phyloP scores from a whole-genome alignment of 2,113 vertebrate species.

The Oxygymnocypris stewartii region DNA sequence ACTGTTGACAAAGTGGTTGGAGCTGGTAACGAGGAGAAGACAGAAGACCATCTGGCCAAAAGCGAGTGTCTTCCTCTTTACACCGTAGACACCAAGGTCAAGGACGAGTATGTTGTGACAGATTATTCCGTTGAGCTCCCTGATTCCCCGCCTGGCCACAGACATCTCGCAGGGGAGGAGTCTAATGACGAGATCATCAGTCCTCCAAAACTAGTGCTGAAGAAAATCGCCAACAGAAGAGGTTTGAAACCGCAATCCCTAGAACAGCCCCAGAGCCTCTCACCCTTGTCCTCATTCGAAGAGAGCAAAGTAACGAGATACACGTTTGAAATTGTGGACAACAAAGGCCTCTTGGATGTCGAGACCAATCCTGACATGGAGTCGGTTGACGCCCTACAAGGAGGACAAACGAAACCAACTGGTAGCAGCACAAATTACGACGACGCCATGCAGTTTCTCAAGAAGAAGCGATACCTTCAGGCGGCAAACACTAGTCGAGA shows the following conservation, averaged over 20 bases:
- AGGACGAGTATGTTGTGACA: constrained; percentile 92
- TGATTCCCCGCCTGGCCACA: constrained; percentile 77
- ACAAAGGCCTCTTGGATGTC: constrained; percentile 87
- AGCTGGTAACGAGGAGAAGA: constrained; percentile 76
- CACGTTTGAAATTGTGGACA: constrained; percentile 94
- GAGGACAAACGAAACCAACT: constrained; percentile 86
- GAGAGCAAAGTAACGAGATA: constrained; percentile 92
- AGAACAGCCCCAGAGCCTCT: constrained; percentile 83
- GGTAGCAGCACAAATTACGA: constrained; percentile 95
- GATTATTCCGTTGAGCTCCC: constrained; percentile 92
- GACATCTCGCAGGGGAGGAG: constrained; percentile 78
- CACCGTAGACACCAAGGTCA: constrained; percentile 89
- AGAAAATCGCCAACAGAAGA: constrained; percentile 90
- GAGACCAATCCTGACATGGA: constrained; percentile 87
- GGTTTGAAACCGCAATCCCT: constrained; percentile 81
- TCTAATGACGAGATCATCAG: constrained; percentile 83
- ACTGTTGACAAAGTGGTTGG: constrained; percentile 68
- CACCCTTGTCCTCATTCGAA: constrained; percentile 86
- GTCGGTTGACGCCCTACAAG: constrained; percentile 87
- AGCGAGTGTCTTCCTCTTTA: constrained; percentile 88
- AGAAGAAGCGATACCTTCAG: constrained; percentile 96
- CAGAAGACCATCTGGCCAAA: constrained; percentile 83
- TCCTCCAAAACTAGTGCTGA: constrained; percentile 91
- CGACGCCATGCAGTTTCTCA: constrained; percentile 98
- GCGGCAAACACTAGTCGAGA: constrained; percentile 86